Evolutionary conservation across 2,113 vertebrate species (phyloP).

Genomic region (Lutjanus erythropterus): DNA sequence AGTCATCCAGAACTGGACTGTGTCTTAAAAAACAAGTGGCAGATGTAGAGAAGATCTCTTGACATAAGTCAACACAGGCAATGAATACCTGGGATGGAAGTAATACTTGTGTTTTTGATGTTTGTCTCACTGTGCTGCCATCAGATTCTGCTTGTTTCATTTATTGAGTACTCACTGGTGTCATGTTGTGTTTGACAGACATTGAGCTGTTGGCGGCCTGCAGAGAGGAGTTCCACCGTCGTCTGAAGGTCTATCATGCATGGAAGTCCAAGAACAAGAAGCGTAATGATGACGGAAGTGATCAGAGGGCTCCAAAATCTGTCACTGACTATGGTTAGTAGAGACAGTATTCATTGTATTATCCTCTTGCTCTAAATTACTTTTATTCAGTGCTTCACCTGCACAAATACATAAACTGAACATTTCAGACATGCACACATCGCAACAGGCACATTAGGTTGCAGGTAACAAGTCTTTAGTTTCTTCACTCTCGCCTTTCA

Average conservation of each 20-base stretch:
- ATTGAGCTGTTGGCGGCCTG: slow-evolving; percentile 97
- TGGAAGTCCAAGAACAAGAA: slow-evolving; percentile 99
- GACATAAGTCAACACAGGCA: no score
- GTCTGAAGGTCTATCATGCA: slow-evolving; percentile 97
- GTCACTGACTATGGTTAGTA: slow-evolving; percentile 96
- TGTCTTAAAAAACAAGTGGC: no score
- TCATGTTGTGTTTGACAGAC: slow-evolving; percentile 84
- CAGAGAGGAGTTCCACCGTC: slow-evolving; percentile 98
- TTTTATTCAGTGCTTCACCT: not conserved
- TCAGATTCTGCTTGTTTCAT: not conserved
- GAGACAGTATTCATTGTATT: not conserved
- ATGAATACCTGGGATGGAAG: not conserved
- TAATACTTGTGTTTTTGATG: not conserved
- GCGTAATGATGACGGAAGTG: slow-evolving; percentile 88
- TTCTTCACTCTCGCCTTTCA: not conserved
- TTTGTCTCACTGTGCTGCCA: not conserved
- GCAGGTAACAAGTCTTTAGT: slow-evolving; percentile 3
- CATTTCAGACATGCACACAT: slow-evolving; percentile 4
- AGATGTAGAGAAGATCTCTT: no score
- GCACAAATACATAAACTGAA: not conserved
- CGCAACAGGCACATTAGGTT: not conserved
- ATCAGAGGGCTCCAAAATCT: slow-evolving; percentile 96
- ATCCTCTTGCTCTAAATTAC: not conserved
- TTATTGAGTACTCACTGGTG: not conserved
- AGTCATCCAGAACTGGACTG: no score